Base-by-base conservation (phyloP, 2,888 invertebrate species). In the Aproaerema taeniolella region DNA sequence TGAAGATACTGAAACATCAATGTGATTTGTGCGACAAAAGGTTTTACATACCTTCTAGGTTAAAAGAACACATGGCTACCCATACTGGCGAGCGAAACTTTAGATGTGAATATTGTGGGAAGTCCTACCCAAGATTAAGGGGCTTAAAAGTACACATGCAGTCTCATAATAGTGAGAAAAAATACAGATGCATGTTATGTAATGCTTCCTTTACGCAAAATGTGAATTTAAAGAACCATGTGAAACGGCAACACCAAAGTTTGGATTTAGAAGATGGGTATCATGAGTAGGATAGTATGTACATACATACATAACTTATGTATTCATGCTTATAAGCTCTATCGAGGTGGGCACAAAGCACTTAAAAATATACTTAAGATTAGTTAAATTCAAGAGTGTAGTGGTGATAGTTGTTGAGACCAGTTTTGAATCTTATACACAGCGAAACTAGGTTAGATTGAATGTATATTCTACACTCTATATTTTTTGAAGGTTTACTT, bases 131-230 rank as follows among this genome's bases (percentile, higher is more conserved):
- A 0, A 47, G 83, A 2, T 28, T 81, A 2, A 50, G 80, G 0
- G 79, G 77, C 0, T 37, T 83, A n/a, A 77, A 88, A 9, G 88
- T 89, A 0, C 90, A 90, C 52, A 78, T 88, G 59, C 78, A 89
- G 20, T 85, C 86, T 1, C 90, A 90, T 40, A 80, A 67, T 0
- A 80, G 74, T 0, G 88, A 89, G 40, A 81, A 87, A 39, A 87
- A 87, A n/a, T 88, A 77, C 43, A 70, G 80, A 1, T 90, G 90
- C 46, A 55, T 67, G 0, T 8, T 79, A 29, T 90, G 90, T 42
- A 80, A 67, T 9, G 81, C 87, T 0, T 75, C 87, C 0, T 90
- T 89, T 46, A 87, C 88, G 0, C 89, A 89, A 24, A 87, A 87
- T 47, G 77, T 87, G 4, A 88, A 88, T 49, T 61, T 90, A 43